A percentile compares a stretch with the other conserved stretches of the same genome.
These are phyloP conservation scores for Rhyacophila brunnea DNA, from an alignment of 1,140 invertebrate species.

Conservation along the genomic window DNA sequence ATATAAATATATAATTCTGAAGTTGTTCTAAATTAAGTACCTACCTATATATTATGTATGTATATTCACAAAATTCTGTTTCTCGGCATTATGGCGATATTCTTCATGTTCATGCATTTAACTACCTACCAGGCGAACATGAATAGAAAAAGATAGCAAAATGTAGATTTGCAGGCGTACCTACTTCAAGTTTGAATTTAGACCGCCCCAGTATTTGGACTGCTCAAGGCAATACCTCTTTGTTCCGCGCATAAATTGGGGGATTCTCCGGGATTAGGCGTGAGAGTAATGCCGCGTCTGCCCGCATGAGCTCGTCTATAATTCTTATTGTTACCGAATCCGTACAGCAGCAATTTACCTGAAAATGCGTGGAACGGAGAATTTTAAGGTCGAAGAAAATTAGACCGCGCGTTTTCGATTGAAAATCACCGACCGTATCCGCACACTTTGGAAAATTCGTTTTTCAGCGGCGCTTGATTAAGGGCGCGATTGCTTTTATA, in stretches of 20 bases:
- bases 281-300: conserved; percentile 31
- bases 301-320: conserved; percentile 31
- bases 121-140: too few relatives aligned
- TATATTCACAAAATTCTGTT: too few relatives aligned
- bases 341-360: conserved; percentile 27
- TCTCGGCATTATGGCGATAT: too few relatives aligned
- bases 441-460: too few relatives aligned
- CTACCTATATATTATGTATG: too few relatives aligned
- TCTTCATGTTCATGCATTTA: too few relatives aligned
- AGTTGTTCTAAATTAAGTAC: too few relatives aligned
- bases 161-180: too few relatives aligned
- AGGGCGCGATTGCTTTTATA: too few relatives aligned
- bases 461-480: too few relatives aligned
- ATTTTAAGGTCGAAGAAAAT: conserved; percentile 16
- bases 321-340: conserved; percentile 33
- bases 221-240: conserved; percentile 31
- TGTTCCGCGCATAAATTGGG: conserved; percentile 34
- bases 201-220: conserved; percentile 15
- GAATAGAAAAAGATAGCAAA: too few relatives aligned
- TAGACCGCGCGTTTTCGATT: conserved; percentile 11
- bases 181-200: conserved; percentile 13
- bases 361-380: conserved; percentile 14
- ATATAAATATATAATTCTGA: too few relatives aligned
- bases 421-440: background rate
- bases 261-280: conserved; percentile 34